Evolutionary conservation across 1,140 invertebrate genomes (phyloP), one percentile per base, ranked within the genome.

Genomic region (Papilio polytes): DNA sequence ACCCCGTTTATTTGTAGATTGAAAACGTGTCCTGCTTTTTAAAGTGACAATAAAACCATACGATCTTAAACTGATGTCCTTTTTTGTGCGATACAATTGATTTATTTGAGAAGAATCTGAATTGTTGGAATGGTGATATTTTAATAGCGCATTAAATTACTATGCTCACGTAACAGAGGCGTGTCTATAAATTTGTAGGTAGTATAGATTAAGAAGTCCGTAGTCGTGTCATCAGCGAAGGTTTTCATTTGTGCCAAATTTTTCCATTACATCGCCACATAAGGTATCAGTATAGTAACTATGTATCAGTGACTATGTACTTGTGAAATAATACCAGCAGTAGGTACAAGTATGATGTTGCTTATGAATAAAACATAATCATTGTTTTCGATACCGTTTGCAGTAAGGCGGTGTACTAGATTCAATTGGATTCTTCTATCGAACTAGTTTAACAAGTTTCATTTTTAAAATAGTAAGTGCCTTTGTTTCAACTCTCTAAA

Each of bases 321-420:
- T 26, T 63, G 22, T 56, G 53, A 20, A 56, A 56, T 56, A 4
- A 56, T 15, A 53, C 20, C 53, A 56, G 53, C 8, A 56, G 53
- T 56, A 56, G 18, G 53, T 56, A 20, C 53, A 7, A 20, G 18
- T 20, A 56, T 56, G 51, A 56, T 56, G 53, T 81, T 66, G 51
- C 80, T 88, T 84, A 89, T 89, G 88, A 87, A 89, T 89, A 88
- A 88, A 82, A 89, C 86, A 88, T 89, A 81, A 83, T 80, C 81
- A 81, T 84, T 78, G 82, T 84, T 80, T 84, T 83, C 85, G 81
- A 84, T 80, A 80, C 82, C 76, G 82, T 83, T 84, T 82, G 81
- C 81, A 59, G 81, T 81, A 80, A 81, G 56, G 85, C 80, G 72
- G 80, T 53, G 51, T 22, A 76, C 26, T 72, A 59, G 36, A 81